These are phyloP conservation scores for Drosophila multiciliata DNA, from an alignment of 2,888 invertebrate genomes.

Conservation along the genomic window DNA sequence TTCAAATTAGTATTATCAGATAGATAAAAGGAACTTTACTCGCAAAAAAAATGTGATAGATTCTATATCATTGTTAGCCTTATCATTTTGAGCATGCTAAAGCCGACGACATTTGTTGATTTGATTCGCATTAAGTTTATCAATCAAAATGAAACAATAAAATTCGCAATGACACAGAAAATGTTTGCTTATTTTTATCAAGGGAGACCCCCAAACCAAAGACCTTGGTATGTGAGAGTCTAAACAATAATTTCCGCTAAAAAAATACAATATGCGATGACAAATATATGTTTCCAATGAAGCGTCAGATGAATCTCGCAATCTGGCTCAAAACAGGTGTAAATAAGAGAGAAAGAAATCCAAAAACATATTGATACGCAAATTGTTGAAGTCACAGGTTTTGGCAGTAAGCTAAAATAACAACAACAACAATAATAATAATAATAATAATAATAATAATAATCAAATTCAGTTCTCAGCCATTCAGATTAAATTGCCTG, in stretches of 20 bases:
- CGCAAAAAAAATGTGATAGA: slow-evolving; percentile 2
- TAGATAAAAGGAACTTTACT: slow-evolving; percentile 18
- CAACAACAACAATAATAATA: background rate
- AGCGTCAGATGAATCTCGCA: slow-evolving; percentile 65
- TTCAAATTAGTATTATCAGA: slow-evolving; percentile 6
- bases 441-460: background rate
- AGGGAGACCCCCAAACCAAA: slow-evolving; percentile 41
- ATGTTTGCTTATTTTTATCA: slow-evolving; percentile 24
- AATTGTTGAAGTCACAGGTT: slow-evolving; percentile 33
- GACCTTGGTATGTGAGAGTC: slow-evolving; percentile 17
- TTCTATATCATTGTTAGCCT: background rate
- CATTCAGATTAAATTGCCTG: slow-evolving; percentile 22
- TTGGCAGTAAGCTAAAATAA: background rate
- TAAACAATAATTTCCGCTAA: slow-evolving; percentile 42
- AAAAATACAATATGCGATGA: slow-evolving; percentile 49
- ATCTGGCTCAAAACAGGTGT: slow-evolving; percentile 38
- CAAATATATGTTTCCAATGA: slow-evolving; percentile 62
- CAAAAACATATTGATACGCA: slow-evolving; percentile 54
- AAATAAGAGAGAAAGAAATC: background rate
- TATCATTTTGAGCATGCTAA: slow-evolving; percentile 5
- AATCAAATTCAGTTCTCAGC: slow-evolving; percentile 46
- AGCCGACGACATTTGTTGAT: slow-evolving; percentile 8
- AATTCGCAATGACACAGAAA: slow-evolving; percentile 33
- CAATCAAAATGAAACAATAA: slow-evolving; percentile 1
- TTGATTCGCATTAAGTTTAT: slow-evolving; percentile 26